Evolutionary conservation across 1,140 invertebrate genomes (phyloP).

Genomic region (Zaprionus ghesquierei): DNA sequence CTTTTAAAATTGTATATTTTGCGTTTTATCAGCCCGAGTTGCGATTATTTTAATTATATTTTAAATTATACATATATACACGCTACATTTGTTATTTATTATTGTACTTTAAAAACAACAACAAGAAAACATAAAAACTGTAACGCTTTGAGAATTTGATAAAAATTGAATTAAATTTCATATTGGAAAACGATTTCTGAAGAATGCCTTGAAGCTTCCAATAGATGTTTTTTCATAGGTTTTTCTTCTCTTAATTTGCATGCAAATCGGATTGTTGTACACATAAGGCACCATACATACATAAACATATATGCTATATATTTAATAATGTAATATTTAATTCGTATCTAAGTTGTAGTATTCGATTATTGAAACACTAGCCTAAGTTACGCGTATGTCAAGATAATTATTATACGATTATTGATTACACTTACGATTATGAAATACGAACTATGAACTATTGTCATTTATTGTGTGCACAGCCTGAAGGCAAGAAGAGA

Average conservation of each 20-base stretch:
- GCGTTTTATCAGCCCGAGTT: constrained; percentile 46
- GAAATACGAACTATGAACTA: constrained; percentile 27
- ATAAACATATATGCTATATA: constrained; percentile 45
- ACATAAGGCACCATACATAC: constrained; percentile 33
- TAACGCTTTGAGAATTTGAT: constrained; percentile 77
- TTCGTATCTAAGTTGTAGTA: constrained; percentile 62
- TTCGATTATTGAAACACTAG: constrained; percentile 56
- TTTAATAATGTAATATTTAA: constrained; percentile 54
- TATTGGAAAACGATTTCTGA: constrained; percentile 32
- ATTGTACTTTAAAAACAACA: constrained; percentile 60
- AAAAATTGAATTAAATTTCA: constrained; percentile 39
- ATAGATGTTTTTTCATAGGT: not conserved
- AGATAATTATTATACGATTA: constrained; percentile 53
- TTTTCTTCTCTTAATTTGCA: constrained; percentile 25
- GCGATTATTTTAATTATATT: constrained; percentile 63
- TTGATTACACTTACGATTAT: constrained; percentile 44
- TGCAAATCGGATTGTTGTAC: constrained; percentile 58
- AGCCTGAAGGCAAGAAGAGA: not conserved
- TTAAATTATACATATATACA: constrained; percentile 51
- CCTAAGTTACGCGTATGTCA: constrained; percentile 61
- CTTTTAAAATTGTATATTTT: constrained; percentile 64
- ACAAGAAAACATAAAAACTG: constrained; percentile 56
- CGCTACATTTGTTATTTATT: constrained; percentile 73
- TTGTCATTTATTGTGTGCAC: constrained; percentile 63
- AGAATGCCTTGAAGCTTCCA: too few relatives aligned